Evolutionary conservation across 2,888 invertebrate species (phyloP).

Genomic region (Eupithecia insigniata): DNA sequence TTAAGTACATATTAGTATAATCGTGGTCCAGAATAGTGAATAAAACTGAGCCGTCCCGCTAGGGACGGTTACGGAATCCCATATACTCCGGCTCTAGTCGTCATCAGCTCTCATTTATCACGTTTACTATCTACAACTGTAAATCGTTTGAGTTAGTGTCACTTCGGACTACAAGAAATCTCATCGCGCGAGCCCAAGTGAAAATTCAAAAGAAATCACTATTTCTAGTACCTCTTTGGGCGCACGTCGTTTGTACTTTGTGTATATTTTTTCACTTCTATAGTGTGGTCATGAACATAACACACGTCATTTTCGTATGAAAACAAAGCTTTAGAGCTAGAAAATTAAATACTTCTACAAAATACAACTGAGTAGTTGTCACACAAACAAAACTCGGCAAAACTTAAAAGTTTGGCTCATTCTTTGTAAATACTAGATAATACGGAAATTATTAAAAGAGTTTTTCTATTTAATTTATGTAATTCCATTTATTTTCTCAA

Average conservation of each 20-base stretch:
- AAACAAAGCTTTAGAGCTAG: background rate
- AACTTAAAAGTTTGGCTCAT: background rate
- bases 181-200: too few relatives aligned
- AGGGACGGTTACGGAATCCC: background rate
- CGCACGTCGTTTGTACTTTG: too few relatives aligned
- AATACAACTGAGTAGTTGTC: background rate
- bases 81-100: background rate
- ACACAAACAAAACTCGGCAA: background rate
- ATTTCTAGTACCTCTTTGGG: too few relatives aligned
- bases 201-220: too few relatives aligned
- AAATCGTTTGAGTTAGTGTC: too few relatives aligned
- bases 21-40: background rate
- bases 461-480: too few relatives aligned
- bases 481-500: too few relatives aligned
- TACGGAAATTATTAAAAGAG: background rate
- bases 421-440: background rate
- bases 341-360: background rate
- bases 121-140: background rate
- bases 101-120: background rate
- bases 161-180: too few relatives aligned
- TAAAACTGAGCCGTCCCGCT: background rate
- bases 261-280: background rate
- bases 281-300: background rate
- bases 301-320: background rate
- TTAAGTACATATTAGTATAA: background rate